Evolutionary conservation across 2,113 vertebrate genomes (phyloP).

Genomic region (Microtus montanus): DNA sequence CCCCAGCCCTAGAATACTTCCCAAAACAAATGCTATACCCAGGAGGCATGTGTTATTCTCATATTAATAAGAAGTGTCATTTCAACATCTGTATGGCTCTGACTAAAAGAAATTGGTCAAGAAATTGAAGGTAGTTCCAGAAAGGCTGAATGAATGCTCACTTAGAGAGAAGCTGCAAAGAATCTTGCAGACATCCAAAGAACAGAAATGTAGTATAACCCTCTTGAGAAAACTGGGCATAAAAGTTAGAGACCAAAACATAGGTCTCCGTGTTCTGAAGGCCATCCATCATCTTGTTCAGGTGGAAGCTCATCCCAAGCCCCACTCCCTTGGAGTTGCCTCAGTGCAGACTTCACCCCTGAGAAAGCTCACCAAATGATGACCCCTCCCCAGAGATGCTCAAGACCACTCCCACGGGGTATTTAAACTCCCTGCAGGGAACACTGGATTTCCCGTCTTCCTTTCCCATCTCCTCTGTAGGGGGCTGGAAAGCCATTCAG

Average conservation of each 20-base stretch:
- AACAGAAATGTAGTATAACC: background rate
- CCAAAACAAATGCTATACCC: background rate
- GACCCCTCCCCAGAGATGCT: too few relatives aligned
- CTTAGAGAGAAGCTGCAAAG: background rate
- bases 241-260: constrained; percentile 4
- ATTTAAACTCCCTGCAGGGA: too few relatives aligned
- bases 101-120: constrained; percentile 16
- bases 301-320: too few relatives aligned
- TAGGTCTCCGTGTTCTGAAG: background rate
- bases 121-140: background rate
- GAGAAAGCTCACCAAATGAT: too few relatives aligned
- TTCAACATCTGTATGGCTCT: background rate
- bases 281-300: background rate
- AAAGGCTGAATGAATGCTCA: background rate
- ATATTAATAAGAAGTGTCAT: constrained; percentile 14
- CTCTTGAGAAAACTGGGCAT: background rate
- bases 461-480: too few relatives aligned
- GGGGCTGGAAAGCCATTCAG: too few relatives aligned
- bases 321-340: too few relatives aligned
- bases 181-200: constrained; percentile 15
- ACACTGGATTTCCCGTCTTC: too few relatives aligned
- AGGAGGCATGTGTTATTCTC: background rate
- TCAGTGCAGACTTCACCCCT: too few relatives aligned
- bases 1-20: background rate
- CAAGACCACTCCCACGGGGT: too few relatives aligned